These are phyloP conservation scores for Pachyseris speciosa DNA, from an alignment of 64 coral and sea anemone species.

Conservation along the genomic window DNA sequence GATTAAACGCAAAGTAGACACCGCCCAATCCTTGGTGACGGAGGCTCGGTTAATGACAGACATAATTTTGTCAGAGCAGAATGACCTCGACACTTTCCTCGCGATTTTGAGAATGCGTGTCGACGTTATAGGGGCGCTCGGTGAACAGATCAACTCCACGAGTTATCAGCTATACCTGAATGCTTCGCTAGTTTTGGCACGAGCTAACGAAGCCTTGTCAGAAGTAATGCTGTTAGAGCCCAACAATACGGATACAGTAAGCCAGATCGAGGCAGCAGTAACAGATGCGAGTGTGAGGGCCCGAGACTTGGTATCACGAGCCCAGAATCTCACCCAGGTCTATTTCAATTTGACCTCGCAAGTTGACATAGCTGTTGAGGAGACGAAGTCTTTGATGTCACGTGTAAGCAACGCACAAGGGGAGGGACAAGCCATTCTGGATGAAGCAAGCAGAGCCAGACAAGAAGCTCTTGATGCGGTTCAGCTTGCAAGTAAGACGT, in stretches of 20 bases:
- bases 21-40: background rate
- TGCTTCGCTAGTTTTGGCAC: constrained; percentile 44
- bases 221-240: constrained; percentile 43
- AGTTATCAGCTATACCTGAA: constrained; percentile 53
- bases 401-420: constrained; percentile 11
- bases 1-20: constrained; percentile 36
- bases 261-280: constrained; percentile 14
- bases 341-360: constrained; percentile 62
- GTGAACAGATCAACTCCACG: constrained; percentile 8
- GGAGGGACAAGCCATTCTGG: constrained; percentile 25
- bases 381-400: constrained; percentile 7
- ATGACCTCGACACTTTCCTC: constrained; percentile 18
- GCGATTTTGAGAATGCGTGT: constrained; percentile 17
- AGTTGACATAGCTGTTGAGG: background rate
- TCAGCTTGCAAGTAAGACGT: constrained; percentile 54
- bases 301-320: background rate
- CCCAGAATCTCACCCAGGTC: constrained; percentile 15
- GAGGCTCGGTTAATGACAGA: constrained; percentile 6
- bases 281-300: constrained; percentile 22
- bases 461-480: constrained; percentile 55
- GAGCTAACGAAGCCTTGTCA: constrained; percentile 25
- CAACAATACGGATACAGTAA: constrained; percentile 29
- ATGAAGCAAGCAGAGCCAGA: constrained; percentile 51
- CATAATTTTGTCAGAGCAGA: background rate
- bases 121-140: constrained; percentile 29